Conservation (phyloP, 1,140 invertebrate species). For the Luehdorfia chinensis region DNA sequence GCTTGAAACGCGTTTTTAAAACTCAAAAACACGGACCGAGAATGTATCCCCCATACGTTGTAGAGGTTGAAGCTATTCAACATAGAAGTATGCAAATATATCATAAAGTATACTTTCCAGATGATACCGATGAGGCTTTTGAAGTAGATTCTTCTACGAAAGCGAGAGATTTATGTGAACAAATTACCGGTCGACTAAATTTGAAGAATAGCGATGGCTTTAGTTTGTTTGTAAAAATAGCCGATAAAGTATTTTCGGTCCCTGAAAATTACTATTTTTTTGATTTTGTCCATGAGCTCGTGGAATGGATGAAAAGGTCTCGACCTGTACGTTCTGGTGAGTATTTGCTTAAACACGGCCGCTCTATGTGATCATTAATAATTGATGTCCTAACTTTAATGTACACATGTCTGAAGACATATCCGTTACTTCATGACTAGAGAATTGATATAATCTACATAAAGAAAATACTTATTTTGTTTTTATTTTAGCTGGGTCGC, state of each 20-base stretch:
- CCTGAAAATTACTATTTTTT: constrained; percentile 96
- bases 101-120: constrained; percentile 95
- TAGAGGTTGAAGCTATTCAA: constrained; percentile 97
- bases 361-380: too few relatives aligned
- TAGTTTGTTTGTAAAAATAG: constrained; percentile 94
- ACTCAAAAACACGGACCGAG: constrained; percentile 87
- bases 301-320: constrained; percentile 92
- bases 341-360: constrained; percentile 26
- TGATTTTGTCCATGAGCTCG: constrained; percentile 93
- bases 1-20: constrained; percentile 88
- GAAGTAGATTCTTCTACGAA: constrained; percentile 89
- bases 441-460: too few relatives aligned
- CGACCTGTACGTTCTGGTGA: constrained; percentile 85
- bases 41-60: constrained; percentile 93
- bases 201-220: constrained; percentile 91
- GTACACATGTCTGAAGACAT: constrained; percentile 1
- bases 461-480: not conserved
- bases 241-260: constrained; percentile 95
- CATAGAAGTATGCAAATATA: constrained; percentile 96
- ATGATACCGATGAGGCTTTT: constrained; percentile 92
- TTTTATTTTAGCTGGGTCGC: constrained; percentile 65
- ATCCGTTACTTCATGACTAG: too few relatives aligned
- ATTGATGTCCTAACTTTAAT: constrained; percentile 9
- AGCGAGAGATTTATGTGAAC: constrained; percentile 90
- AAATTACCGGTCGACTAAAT: constrained; percentile 86